Base-by-base conservation (phyloP, 2,888 invertebrate species). In the Barypeithes pellucidus region DNA sequence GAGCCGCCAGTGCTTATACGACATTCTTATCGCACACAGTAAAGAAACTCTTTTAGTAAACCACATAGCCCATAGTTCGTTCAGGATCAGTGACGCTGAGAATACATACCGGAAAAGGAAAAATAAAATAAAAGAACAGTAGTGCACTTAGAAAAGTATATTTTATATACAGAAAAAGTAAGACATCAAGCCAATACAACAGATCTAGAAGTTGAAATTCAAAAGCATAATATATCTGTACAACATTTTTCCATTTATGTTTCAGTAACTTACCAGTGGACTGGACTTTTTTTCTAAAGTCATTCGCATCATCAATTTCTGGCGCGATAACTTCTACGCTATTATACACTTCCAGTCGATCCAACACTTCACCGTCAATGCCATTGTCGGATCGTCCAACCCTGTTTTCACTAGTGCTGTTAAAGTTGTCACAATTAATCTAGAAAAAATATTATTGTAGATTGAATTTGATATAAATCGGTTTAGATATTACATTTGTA, bases 271-370 rank as follows among this genome's bases (percentile, higher is more conserved):
- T 79, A 82, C 82, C 81, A 62, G 78, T 78, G 43, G 75, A 67
- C 61, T 76, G 65, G 61, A 77, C 75, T 18, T 71, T 67, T 41
- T 74, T 71, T 22, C 68, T 63, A 67, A 65, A 68, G 2, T 72
- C 71, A 36, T 36, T 68, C 3, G 62, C 68, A 59, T 90, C 90
- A 81, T 93, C 93, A 77, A 94, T 92, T 82, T 92, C 93, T 0
- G 94, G 94, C 1, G 94, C 94, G 67, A 92, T 87, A 4, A 95
- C 94, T 84, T 94, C 93, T 75, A 94, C 90, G 73, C 94, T 94
- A 82, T 94, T 95, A 81, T 93, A 94, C 12, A 95, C 93, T 82
- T 94, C 93, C 67, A 94, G 82, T 33, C 90, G 86, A 80, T 92
- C 91, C 20, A 93, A 86, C 0, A 92, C 87, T 57, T 90, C 87